Evolutionary conservation across 1,140 invertebrate genomes (phyloP), one percentile per base, ranked within the genome.

Genomic region (Augochlora pura): DNA sequence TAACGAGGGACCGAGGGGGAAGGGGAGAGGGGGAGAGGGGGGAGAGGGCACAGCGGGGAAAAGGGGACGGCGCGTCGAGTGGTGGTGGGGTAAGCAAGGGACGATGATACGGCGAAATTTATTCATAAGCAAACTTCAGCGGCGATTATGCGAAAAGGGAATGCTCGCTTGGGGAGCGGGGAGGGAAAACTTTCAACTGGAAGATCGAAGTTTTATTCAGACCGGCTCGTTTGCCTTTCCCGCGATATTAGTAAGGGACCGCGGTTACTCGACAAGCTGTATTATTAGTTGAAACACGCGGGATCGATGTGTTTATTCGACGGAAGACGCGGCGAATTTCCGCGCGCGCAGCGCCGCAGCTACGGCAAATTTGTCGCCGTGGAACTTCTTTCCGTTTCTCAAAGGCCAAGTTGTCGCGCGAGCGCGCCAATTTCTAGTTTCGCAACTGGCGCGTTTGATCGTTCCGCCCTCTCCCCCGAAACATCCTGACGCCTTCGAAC

Each of bases 41-140:
- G 39, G 12, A 12, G 23, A 21, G n/a, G n/a, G n/a, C n/a, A n/a
- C n/a, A n/a, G n/a, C n/a, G n/a, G n/a, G n/a, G n/a, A n/a, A n/a
- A n/a, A n/a, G n/a, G n/a, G n/a, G n/a, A n/a, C n/a, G n/a, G n/a
- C n/a, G n/a, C n/a, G n/a, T 14, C 23, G n/a, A 42, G n/a, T n/a
- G 14, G 32, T 14, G 8, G 54, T 16, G 12, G 25, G 14, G 65
- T n/a, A 25, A 25, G 39, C 76, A 84, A 68, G 72, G 72, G 72
- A 79, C 81, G 87, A 84, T 87, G 81, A 87, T 87, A 81, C 79
- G 7, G 75, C 69, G 76, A 88, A 88, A 88, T 88, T 86, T 88
- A 88, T 88, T 87, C 87, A 88, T 88, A 88, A 88, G 87, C 84
- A 84, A 88, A 85, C 68, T 85, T 85, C 52, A 32, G 23, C 72